A percentile compares a stretch with the other conserved stretches of the same genome.
These are phyloP conservation scores for Tylochromis polylepis DNA, from an alignment of 2,113 vertebrate genomes.

Conservation along the genomic window DNA sequence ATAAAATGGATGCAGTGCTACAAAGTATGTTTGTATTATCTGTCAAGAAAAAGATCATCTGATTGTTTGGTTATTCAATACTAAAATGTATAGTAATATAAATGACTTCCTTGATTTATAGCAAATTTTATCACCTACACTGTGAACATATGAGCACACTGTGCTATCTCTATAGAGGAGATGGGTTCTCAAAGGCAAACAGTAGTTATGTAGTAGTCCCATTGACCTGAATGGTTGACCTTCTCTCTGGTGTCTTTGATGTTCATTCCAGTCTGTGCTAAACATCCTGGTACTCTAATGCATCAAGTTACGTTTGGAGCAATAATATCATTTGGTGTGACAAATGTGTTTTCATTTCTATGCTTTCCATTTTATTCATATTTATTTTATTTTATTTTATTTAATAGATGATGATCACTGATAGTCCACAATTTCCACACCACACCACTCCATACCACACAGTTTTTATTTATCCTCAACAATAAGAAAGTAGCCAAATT, in stretches of 20 bases:
- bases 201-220: not conserved
- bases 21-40: not conserved
- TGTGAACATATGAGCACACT: too few relatives aligned
- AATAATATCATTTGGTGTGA: not conserved
- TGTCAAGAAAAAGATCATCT: not conserved
- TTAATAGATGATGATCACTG: not conserved
- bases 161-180: too few relatives aligned
- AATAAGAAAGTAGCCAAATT: too few relatives aligned
- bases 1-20: not conserved
- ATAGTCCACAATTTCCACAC: not conserved
- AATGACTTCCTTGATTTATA: not conserved
- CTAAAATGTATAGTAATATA: not conserved
- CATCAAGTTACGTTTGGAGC: not conserved
- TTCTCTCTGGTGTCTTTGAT: too few relatives aligned
- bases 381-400: not conserved
- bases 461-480: not conserved
- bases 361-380: not conserved
- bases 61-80: not conserved
- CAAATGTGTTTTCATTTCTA: not conserved
- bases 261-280: too few relatives aligned
- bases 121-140: too few relatives aligned
- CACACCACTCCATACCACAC: not conserved
- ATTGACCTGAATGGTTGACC: not conserved
- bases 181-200: not conserved
- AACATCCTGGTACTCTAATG: not conserved